phyloP scores from a whole-genome alignment of 2,797 vertebrate species.

The Argyrosomus regius region DNA sequence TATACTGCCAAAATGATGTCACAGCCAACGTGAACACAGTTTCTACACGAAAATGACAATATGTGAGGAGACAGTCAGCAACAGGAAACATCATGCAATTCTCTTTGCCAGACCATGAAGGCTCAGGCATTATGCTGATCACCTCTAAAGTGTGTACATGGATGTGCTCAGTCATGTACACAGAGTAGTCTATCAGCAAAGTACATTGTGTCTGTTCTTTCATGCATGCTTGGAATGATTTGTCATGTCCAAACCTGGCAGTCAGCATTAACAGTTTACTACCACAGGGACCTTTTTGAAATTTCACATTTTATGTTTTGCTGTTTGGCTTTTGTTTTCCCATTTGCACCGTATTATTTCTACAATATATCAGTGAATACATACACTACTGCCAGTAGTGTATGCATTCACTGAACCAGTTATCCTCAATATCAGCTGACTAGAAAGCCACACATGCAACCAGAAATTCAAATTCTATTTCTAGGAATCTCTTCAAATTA shows the following conservation, averaged over 20 bases:
- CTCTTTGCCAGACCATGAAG: not conserved
- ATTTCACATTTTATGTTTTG: not conserved
- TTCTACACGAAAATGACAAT: not conserved
- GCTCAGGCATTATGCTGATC: not conserved
- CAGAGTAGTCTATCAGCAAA: constrained; percentile 20
- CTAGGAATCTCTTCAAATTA: not conserved
- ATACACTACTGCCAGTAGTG: not conserved
- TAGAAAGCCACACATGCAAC: not conserved
- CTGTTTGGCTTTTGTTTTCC: not conserved
- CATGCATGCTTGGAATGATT: constrained; percentile 49
- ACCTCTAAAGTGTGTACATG: not conserved
- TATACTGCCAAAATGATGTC: too few species aligned
- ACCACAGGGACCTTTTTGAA: not conserved
- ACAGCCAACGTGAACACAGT: not conserved
- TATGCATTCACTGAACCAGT: not conserved
- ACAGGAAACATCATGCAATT: not conserved
- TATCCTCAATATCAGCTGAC: not conserved
- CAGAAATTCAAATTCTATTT: not conserved
- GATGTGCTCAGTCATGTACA: constrained; percentile 50
- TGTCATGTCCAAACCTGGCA: constrained; percentile 43
- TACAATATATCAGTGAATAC: not conserved
- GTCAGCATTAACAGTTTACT: not conserved
- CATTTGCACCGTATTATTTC: not conserved
- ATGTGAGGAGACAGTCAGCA: not conserved
- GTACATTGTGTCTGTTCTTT: constrained; percentile 60